phyloP scores from a whole-genome alignment of 23 tunicate genomes.

The Botrylloides violaceus region DNA sequence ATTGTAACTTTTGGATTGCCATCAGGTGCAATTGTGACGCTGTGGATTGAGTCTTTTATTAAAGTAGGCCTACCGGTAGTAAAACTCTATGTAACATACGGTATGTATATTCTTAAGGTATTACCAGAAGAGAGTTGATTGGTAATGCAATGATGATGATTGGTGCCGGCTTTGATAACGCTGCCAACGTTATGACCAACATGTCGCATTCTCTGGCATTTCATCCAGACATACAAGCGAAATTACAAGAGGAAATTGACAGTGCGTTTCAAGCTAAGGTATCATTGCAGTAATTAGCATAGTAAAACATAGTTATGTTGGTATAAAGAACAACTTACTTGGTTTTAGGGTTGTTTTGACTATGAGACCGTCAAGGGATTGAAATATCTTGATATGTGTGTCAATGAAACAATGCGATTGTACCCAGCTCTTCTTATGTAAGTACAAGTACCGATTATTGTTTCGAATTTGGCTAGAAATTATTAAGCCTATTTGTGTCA shows the following conservation, averaged over 20 bases:
- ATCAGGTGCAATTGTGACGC: no score
- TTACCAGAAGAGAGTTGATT: slow-evolving; percentile 56
- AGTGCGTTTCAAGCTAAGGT: slow-evolving; percentile 39
- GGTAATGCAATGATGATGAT: slow-evolving; percentile 67
- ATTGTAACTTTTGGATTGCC: no score
- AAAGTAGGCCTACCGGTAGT: background rate
- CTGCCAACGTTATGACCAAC: slow-evolving; percentile 46
- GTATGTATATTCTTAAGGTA: slow-evolving; percentile 22
- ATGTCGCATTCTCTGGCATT: slow-evolving; percentile 60
- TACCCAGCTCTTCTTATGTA: background rate
- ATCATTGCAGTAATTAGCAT: background rate
- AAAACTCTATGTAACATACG: background rate
- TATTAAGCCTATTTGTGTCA: no score
- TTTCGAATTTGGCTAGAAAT: no score
- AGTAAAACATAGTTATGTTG: background rate
- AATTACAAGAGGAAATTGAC: slow-evolving; percentile 52
- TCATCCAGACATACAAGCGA: slow-evolving; percentile 48
- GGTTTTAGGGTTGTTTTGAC: background rate
- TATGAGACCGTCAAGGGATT: background rate
- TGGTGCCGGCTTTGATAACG: slow-evolving; percentile 70
- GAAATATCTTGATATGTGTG: slow-evolving; percentile 21
- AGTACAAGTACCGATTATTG: no score
- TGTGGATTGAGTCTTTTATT: background rate
- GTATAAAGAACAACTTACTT: background rate
- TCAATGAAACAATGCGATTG: slow-evolving; percentile 12